Base-by-base conservation (phyloP, 2,888 invertebrate species). In the Meta bourneti region DNA sequence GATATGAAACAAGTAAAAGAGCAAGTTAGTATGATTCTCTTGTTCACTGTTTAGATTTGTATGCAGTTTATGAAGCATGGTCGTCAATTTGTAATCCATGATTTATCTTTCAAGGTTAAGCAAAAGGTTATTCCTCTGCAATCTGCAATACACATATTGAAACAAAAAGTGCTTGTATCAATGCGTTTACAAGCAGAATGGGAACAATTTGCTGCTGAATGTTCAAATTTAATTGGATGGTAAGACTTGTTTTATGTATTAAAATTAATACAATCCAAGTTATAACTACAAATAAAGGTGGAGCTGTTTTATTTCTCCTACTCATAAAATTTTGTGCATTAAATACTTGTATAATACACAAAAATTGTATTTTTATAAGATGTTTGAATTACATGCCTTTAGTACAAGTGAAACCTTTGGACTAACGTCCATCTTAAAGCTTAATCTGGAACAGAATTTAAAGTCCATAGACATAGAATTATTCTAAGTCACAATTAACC, bases 1-100 rank as follows among this genome's bases (percentile, higher is more conserved):
- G 92, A 92, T n/a, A 89, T 61, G 69, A 85, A 82, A 8, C 81
- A 86, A 19, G 48, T 77, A 7, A 92, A 86, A 85, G 92, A 92
- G 61, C 88, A 92, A 71, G 92, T 92, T 11, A 74, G 51, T 72
- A 11, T 6, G 8, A 54, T 71, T 54, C 7, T 19, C 34, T 69
- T 4, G 8, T 81, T 80, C n/a, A 7, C 8, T 34, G 34, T 34
- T 34, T 34, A 34, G 34, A 34, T 34, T 34, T 34, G 1, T 34
- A 34, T 34, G 34, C 34, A 34, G 34, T 34, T 34, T 34, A 34
- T 34, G 34, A 34, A 34, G 34, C 34, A 34, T 34, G 1, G 34
- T 34, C 4, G 34, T 1, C 34, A 34, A 34, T 34, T 34, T 34
- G 34, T 34, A 34, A 34, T 34, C 34, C 34, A 34, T 34, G 34